A percentile compares a stretch with the other conserved stretches of the same genome.
Evolutionary conservation across 2,888 invertebrate species (phyloP).

Genomic region (Sturmia bella): DNA sequence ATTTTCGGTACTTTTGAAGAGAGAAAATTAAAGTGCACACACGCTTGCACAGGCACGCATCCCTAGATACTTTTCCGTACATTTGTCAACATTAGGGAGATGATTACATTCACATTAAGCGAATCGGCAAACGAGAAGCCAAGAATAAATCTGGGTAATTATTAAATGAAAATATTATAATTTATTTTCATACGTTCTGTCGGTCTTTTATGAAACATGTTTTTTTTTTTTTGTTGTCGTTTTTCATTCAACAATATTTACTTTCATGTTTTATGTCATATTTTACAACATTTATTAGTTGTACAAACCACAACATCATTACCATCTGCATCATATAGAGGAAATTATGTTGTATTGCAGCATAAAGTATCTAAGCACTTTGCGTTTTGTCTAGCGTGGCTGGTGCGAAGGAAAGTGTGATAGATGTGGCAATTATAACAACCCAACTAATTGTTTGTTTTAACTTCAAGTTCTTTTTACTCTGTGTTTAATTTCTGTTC

Average conservation of each 20-base stretch:
- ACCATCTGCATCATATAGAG: not conserved
- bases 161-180: conserved; percentile 63
- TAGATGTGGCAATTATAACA: conserved; percentile 72
- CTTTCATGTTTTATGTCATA: conserved; percentile 65
- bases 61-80: conserved; percentile 12
- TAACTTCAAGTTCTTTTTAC: conserved; percentile 61
- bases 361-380: conserved; percentile 31
- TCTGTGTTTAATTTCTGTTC: not conserved
- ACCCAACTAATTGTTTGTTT: conserved; percentile 75
- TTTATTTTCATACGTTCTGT: conserved; percentile 33
- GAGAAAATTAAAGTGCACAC: conserved; percentile 15
- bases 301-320: conserved; percentile 28
- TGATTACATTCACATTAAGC: conserved; percentile 52
- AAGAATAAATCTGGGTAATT: conserved; percentile 51
- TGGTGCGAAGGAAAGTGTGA: conserved; percentile 35
- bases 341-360: conserved; percentile 20
- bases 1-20: conserved; percentile 58
- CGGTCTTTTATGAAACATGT: not conserved
- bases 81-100: conserved; percentile 48
- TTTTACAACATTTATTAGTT: conserved; percentile 57
- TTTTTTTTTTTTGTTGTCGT: not conserved
- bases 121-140: conserved; percentile 28
- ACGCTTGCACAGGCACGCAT: not conserved
- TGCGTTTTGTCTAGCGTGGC: not conserved
- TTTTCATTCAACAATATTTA: conserved; percentile 39